Base-by-base conservation (phyloP, 2,797 vertebrate genomes). In the Notolabrus celidotus region DNA sequence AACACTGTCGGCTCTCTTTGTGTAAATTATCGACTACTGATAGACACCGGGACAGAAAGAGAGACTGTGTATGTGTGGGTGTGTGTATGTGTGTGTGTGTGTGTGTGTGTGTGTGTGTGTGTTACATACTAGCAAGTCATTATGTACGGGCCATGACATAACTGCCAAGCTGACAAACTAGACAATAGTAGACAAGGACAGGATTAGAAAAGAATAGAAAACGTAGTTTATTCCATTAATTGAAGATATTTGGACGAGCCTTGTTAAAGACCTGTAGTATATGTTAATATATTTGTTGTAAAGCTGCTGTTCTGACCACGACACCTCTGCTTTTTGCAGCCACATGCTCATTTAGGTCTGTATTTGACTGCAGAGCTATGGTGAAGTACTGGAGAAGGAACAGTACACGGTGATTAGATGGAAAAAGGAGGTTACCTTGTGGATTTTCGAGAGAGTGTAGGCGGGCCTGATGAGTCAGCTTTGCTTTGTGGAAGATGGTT, bases 401-500 rank as follows among this genome's bases (percentile, higher is more conserved):
- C 58, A 62, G 61, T 33, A 51, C 57, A 49, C 10, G 41, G 56
- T 39, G 74, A 88, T 80, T 70, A 73, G 76, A 86, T 47, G 45
- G 42, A 78, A 25, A 47, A 47, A 47, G 10, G 46, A 16, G 23
- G 86, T 79, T 43, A 79, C 79, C 82, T 82, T 62, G 71, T 64
- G 67, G 63, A 89, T 72, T 71, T 70, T 86, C 70, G 72, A 42
- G 68, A 60, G 76, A 82, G 80, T 20, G 84, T 84, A 56, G 87
- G 89, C 71, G 25, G 75, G 36, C 53, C 63, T 12, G 54, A 80
- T 92, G 89, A 91, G 79, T 92, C 91, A 91, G 67, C 29, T 60
- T 46, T 73, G 71, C 52, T 85, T 85, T 78, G 80, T 81, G 84
- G 83, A 88, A 89, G 91, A 86, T 92, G 84, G 88, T 88, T 88